A percentile compares a stretch with the other conserved stretches of the same genome.
Evolutionary conservation across 2,888 invertebrate species (phyloP).

Genomic region (Conistra vaccinii): DNA sequence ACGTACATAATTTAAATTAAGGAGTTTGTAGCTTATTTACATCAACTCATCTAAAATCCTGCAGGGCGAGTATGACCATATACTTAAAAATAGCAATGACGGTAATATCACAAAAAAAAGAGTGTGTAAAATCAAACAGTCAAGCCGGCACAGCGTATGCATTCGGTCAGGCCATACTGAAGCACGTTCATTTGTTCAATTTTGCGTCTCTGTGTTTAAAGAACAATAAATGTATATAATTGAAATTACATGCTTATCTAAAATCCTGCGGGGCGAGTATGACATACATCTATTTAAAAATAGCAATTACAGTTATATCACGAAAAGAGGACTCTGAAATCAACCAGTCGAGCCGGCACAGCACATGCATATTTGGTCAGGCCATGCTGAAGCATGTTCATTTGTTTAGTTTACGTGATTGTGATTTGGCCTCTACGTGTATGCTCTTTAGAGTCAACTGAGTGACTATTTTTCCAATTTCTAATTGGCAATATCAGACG

Average conservation of each 20-base stretch:
- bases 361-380: not conserved
- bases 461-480: no score
- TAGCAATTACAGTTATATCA: not conserved
- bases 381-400: not conserved
- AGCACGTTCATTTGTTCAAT: not conserved
- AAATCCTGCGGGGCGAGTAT: conserved; percentile 54
- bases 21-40: not conserved
- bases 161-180: not conserved
- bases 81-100: not conserved
- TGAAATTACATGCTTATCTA: conserved; percentile 17
- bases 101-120: not conserved
- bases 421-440: not conserved
- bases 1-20: not conserved
- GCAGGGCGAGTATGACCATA: conserved; percentile 48
- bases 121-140: not conserved
- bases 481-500: no score
- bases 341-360: not conserved
- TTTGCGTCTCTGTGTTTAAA: no score
- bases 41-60: conserved; percentile 46
- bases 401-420: no score
- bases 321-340: not conserved
- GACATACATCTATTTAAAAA: conserved; percentile 16
- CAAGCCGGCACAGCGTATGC: not conserved
- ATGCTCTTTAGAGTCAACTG: not conserved
- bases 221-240: no score